Percentiles rank a stretch among this genome's conserved stretches.
These are phyloP conservation scores for Python bivittatus DNA, from an alignment of 2,113 vertebrate species.

Conservation along the genomic window DNA sequence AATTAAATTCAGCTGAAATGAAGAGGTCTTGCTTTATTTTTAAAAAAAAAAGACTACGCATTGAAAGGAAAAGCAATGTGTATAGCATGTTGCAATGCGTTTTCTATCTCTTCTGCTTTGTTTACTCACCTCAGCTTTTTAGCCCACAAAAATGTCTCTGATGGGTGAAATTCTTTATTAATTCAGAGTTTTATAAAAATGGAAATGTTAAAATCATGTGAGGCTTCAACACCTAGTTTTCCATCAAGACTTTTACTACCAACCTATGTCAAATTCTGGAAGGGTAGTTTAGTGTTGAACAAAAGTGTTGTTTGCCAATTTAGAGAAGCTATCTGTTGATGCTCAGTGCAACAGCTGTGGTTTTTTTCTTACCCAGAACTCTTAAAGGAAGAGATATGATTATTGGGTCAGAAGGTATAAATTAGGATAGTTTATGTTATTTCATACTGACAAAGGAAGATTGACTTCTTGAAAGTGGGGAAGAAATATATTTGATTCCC, in stretches of 20 bases:
- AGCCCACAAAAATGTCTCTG: neutral
- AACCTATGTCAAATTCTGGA: constrained; percentile 14
- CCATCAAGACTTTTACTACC: neutral
- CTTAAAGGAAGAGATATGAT: neutral
- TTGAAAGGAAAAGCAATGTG: constrained; percentile 9
- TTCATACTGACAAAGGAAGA: neutral
- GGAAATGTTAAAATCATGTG: constrained; percentile 4
- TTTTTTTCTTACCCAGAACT: neutral
- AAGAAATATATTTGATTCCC: neutral
- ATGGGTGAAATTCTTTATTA: neutral
- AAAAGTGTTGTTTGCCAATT: neutral
- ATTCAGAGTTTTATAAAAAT: neutral
- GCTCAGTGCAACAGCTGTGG: neutral
- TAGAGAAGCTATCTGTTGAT: neutral
- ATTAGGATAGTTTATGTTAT: constrained; percentile 1
- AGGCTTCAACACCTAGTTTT: neutral
- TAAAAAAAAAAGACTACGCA: neutral
- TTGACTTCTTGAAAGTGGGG: neutral
- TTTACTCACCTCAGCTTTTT: constrained; percentile 31
- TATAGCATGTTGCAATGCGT: constrained; percentile 32
- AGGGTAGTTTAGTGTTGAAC: constrained; percentile 1
- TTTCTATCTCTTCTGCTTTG: constrained; percentile 4
- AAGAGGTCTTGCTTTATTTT: neutral
- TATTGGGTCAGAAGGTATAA: neutral
- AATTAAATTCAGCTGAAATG: neutral